Evolutionary conservation across 1,140 invertebrate species (phyloP).

Genomic region (Drosophila virilis): DNA sequence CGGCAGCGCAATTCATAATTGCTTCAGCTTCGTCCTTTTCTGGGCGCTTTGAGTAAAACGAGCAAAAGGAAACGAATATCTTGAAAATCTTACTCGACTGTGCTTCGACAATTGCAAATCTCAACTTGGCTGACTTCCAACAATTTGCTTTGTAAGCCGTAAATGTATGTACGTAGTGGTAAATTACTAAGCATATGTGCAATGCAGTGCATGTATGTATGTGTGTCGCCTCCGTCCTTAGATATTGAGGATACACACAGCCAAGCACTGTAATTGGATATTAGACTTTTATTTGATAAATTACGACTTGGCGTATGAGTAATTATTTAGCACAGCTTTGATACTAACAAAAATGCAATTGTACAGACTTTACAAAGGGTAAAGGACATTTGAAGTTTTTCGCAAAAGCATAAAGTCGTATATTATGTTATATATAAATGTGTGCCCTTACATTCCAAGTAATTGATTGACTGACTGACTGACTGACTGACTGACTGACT

Average conservation of each 20-base stretch:
- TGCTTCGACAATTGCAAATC: conserved; percentile 27
- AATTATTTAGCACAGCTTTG: not conserved
- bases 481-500: too few species aligned
- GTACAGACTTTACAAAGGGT: too few species aligned
- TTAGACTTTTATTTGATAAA: conserved; percentile 10
- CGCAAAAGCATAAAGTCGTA: too few species aligned
- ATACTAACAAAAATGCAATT: not conserved
- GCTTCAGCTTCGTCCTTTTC: conserved; percentile 25
- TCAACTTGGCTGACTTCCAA: conserved; percentile 30
- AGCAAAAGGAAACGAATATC: conserved; percentile 13
- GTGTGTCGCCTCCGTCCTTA: not conserved
- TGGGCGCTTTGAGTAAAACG: not conserved
- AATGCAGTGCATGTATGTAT: not conserved
- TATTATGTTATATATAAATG: too few species aligned
- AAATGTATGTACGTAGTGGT: conserved; percentile 11
- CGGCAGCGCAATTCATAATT: conserved; percentile 35
- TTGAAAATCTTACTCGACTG: conserved; percentile 18
- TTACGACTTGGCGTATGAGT: not conserved
- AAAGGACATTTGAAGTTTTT: too few species aligned
- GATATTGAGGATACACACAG: conserved; percentile 12
- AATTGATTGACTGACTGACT: too few species aligned
- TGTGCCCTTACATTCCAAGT: too few species aligned
- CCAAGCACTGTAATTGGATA: conserved; percentile 24
- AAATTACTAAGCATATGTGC: conserved; percentile 29
- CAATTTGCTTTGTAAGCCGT: conserved; percentile 28